Evolutionary conservation across 2,797 vertebrate species (phyloP).

Genomic region (Pantherophis alleghaniensis): DNA sequence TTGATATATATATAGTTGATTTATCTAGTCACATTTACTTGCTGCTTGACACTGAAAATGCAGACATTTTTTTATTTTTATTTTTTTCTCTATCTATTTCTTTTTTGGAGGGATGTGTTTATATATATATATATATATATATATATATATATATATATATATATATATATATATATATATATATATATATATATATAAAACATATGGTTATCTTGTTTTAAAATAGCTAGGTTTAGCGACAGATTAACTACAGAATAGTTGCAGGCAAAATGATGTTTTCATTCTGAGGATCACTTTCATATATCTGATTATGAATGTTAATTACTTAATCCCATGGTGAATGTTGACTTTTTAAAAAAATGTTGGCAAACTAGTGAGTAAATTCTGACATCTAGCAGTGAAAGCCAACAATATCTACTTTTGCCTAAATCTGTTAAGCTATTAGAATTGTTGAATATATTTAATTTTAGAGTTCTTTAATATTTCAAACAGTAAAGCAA

Average conservation of each 20-base stretch:
- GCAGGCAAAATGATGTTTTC: not conserved
- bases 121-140: no score
- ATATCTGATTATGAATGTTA: not conserved
- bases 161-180: no score
- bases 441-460: not conserved
- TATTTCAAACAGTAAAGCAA: not conserved
- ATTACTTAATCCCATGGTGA: not conserved
- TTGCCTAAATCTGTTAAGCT: not conserved
- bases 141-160: no score
- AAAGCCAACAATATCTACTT: not conserved
- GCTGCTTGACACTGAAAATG: not conserved
- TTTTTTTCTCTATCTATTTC: not conserved
- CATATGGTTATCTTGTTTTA: not conserved
- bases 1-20: constrained; percentile 13
- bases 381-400: not conserved
- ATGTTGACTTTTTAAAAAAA: not conserved
- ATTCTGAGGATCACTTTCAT: not conserved
- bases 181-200: no score
- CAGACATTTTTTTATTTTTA: not conserved
- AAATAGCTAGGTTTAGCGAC: not conserved
- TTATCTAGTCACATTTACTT: not conserved
- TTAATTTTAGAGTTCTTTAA: not conserved
- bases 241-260: not conserved
- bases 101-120: not conserved
- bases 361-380: not conserved